phyloP scores from a whole-genome alignment of 2,888 invertebrate species.

The Harpalus rubripes region DNA sequence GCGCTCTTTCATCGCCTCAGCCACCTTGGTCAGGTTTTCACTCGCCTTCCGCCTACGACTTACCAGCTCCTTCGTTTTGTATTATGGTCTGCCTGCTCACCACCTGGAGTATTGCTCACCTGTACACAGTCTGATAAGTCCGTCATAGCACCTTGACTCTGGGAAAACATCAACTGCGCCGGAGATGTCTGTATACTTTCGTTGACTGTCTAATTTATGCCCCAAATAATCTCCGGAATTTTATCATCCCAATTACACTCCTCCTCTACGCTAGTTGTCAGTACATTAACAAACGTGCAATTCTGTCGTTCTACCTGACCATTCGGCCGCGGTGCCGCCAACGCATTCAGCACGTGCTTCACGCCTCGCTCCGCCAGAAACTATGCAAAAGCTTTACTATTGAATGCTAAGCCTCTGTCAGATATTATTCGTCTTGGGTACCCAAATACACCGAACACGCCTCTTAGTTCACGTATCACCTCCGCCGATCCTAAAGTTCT shows the following conservation, averaged over 20 bases:
- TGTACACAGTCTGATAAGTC: conserved; percentile 65
- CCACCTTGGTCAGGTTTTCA: too few relatives aligned
- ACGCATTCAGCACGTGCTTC: conserved; percentile 67
- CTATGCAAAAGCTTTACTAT: conserved; percentile 32
- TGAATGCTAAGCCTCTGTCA: conserved; percentile 68
- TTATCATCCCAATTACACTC: conserved; percentile 69
- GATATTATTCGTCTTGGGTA: conserved; percentile 69
- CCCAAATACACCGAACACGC: conserved; percentile 64
- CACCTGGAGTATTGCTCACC: background rate
- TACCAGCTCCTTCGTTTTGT: background rate
- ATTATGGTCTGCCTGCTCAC: background rate
- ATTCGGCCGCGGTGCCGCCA: conserved; percentile 69
- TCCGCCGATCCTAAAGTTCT: conserved; percentile 27
- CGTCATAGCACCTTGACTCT: conserved; percentile 68
- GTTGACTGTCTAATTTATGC: conserved; percentile 71
- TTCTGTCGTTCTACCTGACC: conserved; percentile 67
- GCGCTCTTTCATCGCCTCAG: too few relatives aligned
- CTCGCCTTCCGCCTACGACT: too few relatives aligned
- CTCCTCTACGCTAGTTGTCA: conserved; percentile 70
- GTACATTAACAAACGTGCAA: conserved; percentile 71
- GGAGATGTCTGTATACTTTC: conserved; percentile 70
- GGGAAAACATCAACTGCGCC: conserved; percentile 70
- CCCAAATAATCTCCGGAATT: conserved; percentile 72
- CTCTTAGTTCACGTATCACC: conserved; percentile 42
- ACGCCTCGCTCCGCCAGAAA: conserved; percentile 67